phyloP scores from a whole-genome alignment of 2,888 invertebrate species.

The Brachyptera risi region DNA sequence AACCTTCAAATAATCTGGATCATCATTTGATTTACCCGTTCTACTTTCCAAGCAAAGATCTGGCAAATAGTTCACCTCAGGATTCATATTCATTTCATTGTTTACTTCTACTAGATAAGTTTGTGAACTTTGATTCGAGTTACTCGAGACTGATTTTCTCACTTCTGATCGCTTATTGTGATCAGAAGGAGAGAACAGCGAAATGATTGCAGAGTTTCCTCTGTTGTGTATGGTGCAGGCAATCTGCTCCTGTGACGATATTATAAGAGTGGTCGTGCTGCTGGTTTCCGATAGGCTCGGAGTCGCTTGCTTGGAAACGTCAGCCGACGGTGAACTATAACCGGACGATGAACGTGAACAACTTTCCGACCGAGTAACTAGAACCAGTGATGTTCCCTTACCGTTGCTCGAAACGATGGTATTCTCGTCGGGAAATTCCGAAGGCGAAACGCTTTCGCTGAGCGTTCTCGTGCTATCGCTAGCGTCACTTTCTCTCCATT shows the following conservation, averaged over 20 bases:
- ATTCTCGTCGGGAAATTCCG: conserved; percentile 38
- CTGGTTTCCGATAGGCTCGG: conserved; percentile 40
- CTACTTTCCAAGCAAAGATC: no score
- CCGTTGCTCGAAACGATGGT: conserved; percentile 34
- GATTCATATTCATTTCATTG: background rate
- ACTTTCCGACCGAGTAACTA: conserved; percentile 40
- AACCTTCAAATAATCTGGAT: no score
- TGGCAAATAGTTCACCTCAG: no score
- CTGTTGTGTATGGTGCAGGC: conserved; percentile 47
- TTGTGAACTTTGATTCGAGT: background rate
- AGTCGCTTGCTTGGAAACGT: conserved; percentile 31
- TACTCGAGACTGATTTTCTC: background rate
- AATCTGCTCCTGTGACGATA: conserved; percentile 36
- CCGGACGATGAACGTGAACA: conserved; percentile 50
- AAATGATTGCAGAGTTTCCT: conserved; percentile 47
- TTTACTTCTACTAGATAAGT: background rate
- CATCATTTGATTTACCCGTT: no score
- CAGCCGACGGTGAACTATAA: conserved; percentile 48
- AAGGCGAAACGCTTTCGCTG: conserved; percentile 46
- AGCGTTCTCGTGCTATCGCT: conserved; percentile 45
- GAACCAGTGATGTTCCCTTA: conserved; percentile 39
- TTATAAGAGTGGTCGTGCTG: conserved; percentile 41
- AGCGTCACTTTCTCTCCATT: conserved; percentile 43
- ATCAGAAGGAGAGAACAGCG: conserved; percentile 41
- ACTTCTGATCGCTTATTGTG: background rate